Conservation (phyloP, 2,888 invertebrate species). For the Brenthis hecate region DNA sequence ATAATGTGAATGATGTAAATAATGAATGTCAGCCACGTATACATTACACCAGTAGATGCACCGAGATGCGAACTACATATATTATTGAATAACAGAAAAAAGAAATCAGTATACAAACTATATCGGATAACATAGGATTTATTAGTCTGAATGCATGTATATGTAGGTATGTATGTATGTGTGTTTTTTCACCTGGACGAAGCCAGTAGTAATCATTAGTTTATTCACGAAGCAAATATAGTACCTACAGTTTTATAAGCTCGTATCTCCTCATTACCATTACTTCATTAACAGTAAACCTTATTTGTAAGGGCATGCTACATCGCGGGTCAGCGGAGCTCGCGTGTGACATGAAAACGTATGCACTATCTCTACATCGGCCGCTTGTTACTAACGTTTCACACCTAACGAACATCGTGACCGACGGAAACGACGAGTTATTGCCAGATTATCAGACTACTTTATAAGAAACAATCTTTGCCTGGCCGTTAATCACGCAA, state of each 20-base stretch:
- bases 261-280: slow-evolving; percentile 3
- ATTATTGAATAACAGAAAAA: no score
- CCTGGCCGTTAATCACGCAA: slow-evolving; percentile 8
- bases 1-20: slow-evolving; percentile 6
- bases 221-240: no score
- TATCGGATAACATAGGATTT: no score
- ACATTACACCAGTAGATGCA: background rate
- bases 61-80: no score
- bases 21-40: background rate
- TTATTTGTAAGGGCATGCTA: background rate
- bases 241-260: no score
- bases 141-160: no score
- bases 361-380: slow-evolving; percentile 14
- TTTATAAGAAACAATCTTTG: slow-evolving; percentile 16
- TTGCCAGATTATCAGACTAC: slow-evolving; percentile 15
- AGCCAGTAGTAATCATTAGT: no score
- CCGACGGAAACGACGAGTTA: slow-evolving; percentile 14
- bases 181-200: no score
- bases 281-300: background rate
- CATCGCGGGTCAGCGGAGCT: slow-evolving; percentile 14
- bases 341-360: slow-evolving; percentile 19
- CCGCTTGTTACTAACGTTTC: slow-evolving; percentile 9
- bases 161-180: no score
- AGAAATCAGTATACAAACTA: no score
- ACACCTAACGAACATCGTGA: slow-evolving; percentile 21